A percentile compares a stretch with the other conserved stretches of the same genome.
These are phyloP conservation scores for Vollenhovia emeryi DNA, from an alignment of 1,140 invertebrate species.

Conservation along the genomic window DNA sequence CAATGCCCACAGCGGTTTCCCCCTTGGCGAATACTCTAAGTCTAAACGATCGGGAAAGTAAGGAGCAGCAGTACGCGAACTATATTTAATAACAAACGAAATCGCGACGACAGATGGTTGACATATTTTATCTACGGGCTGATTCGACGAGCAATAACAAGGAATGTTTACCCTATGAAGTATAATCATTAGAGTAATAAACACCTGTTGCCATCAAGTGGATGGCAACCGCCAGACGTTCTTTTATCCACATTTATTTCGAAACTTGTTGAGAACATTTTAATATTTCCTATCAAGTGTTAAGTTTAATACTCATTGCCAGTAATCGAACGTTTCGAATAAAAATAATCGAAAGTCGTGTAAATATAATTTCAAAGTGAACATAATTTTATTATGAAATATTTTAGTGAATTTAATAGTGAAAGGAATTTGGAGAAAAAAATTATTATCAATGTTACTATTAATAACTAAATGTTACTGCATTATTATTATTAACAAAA, in stretches of 20 bases:
- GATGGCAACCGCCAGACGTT: neutral
- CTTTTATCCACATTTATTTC: neutral
- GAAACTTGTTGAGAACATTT: neutral
- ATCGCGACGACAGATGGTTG: neutral
- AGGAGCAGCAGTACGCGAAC: neutral
- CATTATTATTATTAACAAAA: no score
- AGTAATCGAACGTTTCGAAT: neutral
- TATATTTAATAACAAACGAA: constrained; percentile 24
- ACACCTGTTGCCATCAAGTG: neutral
- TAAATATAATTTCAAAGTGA: neutral
- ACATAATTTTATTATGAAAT: neutral
- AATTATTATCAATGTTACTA: neutral
- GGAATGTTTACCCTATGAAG: neutral
- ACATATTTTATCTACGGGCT: neutral
- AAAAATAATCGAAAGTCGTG: neutral
- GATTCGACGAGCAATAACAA: constrained; percentile 3
- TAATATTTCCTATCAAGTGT: neutral
- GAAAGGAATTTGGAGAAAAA: neutral
- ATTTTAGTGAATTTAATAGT: neutral
- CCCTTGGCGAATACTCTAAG: no score
- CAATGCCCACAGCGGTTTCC: no score
- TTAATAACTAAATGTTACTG: no score
- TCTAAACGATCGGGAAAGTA: neutral
- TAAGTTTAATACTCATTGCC: neutral
- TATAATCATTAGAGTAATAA: neutral